phyloP scores from a whole-genome alignment of 1,140 invertebrate species.

The Drosophila pruinosa region DNA sequence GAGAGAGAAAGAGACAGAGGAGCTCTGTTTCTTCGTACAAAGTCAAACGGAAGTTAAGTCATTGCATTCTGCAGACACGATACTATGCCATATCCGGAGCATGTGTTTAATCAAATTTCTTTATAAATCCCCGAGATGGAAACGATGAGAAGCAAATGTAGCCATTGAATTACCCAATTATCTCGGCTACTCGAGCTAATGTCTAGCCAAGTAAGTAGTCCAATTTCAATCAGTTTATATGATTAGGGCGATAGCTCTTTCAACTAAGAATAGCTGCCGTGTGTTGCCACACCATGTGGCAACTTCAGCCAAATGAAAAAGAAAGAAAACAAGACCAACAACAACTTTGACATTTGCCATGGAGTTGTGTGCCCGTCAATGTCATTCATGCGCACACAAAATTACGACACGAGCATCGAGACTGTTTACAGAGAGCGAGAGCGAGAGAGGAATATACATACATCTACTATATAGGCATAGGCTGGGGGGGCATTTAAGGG shows the following conservation, averaged over 20 bases:
- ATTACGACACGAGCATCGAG: constrained; percentile 53
- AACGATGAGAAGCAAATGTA: not conserved
- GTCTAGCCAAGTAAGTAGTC: constrained; percentile 1
- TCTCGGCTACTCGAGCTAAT: constrained; percentile 18
- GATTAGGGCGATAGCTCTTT: constrained; percentile 35
- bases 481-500: not conserved
- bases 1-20: not conserved
- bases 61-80: constrained; percentile 33
- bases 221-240: constrained; percentile 38
- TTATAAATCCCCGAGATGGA: not conserved
- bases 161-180: constrained; percentile 12
- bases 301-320: constrained; percentile 30
- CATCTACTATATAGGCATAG: not conserved
- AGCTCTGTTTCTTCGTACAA: constrained; percentile 13
- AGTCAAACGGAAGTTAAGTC: constrained; percentile 54
- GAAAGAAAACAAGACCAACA: constrained; percentile 21
- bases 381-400: constrained; percentile 51
- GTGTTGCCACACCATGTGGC: constrained; percentile 25
- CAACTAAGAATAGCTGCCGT: constrained; percentile 41
- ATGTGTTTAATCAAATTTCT: constrained; percentile 14
- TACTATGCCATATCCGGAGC: constrained; percentile 14
- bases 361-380: constrained; percentile 44
- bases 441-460: not conserved
- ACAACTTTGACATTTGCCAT: constrained; percentile 71
- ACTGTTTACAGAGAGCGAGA: constrained; percentile 21